A percentile compares a stretch with the other conserved stretches of the same genome.
phyloP scores from a whole-genome alignment of 1,140 invertebrate species.

The Anoplolepis gracilipes region DNA sequence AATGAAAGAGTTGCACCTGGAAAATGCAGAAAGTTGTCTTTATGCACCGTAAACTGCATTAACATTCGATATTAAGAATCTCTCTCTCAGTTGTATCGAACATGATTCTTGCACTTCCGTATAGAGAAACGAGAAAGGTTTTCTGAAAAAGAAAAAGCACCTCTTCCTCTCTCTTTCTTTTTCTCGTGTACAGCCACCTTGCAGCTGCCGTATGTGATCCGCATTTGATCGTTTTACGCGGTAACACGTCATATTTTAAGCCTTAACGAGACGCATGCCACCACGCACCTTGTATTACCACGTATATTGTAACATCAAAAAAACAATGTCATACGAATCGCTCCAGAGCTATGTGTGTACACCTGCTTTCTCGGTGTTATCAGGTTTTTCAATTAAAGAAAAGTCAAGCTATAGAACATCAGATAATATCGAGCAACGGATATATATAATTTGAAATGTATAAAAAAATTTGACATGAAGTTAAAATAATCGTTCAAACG shows the following conservation, averaged over 20 bases:
- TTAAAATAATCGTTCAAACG: neutral
- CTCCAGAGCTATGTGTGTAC: neutral
- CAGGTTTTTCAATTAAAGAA: constrained; percentile 48
- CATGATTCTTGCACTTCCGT: constrained; percentile 20
- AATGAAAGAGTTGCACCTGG: constrained; percentile 64
- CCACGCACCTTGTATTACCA: constrained; percentile 43
- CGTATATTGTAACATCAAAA: neutral
- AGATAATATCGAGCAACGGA: neutral
- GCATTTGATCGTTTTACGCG: constrained; percentile 61
- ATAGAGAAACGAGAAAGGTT: constrained; percentile 27
- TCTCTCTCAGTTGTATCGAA: neutral
- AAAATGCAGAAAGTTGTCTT: constrained; percentile 49
- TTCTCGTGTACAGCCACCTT: neutral
- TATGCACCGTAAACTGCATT: constrained; percentile 52
- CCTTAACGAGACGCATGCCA: constrained; percentile 54
- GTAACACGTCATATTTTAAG: constrained; percentile 66
- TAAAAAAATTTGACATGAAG: neutral
- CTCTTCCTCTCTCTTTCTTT: neutral
- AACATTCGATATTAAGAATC: constrained; percentile 65
- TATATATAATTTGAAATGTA: too few species aligned
- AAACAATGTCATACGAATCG: constrained; percentile 5
- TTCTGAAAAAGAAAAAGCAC: constrained; percentile 39
- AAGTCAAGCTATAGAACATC: neutral
- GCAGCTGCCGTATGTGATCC: constrained; percentile 67
- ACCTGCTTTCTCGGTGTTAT: constrained; percentile 36